These are phyloP conservation scores for Leptodactylus fallax DNA, from an alignment of 2,797 vertebrate species.

Conservation along the genomic window DNA sequence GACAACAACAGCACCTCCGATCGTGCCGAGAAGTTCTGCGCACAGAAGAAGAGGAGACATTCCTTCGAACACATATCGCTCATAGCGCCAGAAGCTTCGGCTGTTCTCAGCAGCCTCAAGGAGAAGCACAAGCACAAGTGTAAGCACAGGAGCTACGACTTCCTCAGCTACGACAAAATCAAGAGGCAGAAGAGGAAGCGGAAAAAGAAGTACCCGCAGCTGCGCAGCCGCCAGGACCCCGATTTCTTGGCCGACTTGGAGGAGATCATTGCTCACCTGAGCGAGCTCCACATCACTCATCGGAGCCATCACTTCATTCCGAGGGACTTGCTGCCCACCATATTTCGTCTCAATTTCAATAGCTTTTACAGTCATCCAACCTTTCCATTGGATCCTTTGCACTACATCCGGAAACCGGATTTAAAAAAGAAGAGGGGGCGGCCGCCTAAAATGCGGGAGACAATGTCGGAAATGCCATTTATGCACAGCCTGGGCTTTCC, in stretches of 20 bases:
- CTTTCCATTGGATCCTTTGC: conserved; percentile 89
- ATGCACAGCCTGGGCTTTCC: conserved; percentile 95
- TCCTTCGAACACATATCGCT: conserved; percentile 85
- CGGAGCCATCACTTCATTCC: conserved; percentile 92
- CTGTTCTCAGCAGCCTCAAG: conserved; percentile 82
- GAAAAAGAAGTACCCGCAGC: conserved; percentile 95
- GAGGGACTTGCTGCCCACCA: conserved; percentile 89
- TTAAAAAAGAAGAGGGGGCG: conserved; percentile 89
- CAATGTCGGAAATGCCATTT: conserved; percentile 96
- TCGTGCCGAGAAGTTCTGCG: conserved; percentile 85
- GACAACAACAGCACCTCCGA: conserved; percentile 93
- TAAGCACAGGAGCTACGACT: conserved; percentile 86
- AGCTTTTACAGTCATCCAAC: conserved; percentile 95
- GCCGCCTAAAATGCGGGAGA: conserved; percentile 94
- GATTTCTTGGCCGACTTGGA: conserved; percentile 92
- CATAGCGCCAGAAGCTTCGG: conserved; percentile 74
- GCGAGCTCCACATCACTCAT: conserved; percentile 90
- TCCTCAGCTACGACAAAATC: conserved; percentile 86
- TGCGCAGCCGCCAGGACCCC: conserved; percentile 89
- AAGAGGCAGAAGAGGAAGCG: conserved; percentile 94
- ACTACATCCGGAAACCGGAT: conserved; percentile 91
- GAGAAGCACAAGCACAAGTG: conserved; percentile 95
- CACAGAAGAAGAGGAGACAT: conserved; percentile 87
- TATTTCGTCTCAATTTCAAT: conserved; percentile 96
- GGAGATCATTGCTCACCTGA: conserved; percentile 86